These are phyloP conservation scores for Cinara cedri DNA, from an alignment of 2,888 invertebrate species.

Conservation along the genomic window DNA sequence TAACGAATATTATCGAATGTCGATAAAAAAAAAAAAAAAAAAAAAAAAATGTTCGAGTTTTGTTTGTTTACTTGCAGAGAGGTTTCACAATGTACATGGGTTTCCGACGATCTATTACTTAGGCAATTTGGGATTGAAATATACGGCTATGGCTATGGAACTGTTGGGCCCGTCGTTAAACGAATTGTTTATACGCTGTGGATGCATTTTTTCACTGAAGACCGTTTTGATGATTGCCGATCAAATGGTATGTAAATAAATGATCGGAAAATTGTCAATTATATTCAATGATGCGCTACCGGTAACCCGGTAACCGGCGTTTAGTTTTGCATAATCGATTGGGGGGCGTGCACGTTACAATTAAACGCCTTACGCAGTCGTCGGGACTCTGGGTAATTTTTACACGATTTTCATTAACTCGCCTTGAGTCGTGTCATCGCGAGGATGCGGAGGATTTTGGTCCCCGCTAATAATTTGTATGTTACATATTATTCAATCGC, in stretches of 20 bases:
- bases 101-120: conserved; percentile 18
- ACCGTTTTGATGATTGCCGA: conserved; percentile 25
- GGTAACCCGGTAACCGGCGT: not conserved
- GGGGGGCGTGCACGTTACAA: too few relatives aligned
- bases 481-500: too few relatives aligned
- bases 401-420: too few relatives aligned
- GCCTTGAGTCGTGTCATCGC: too few relatives aligned
- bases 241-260: conserved; percentile 26
- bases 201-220: conserved; percentile 24
- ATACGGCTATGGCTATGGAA: conserved; percentile 25
- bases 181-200: not conserved
- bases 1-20: not conserved
- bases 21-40: not conserved
- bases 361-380: too few relatives aligned
- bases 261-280: not conserved
- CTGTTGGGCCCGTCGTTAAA: conserved; percentile 31
- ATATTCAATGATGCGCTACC: not conserved
- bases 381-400: too few relatives aligned
- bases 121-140: conserved; percentile 4
- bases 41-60: not conserved
- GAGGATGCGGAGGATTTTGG: too few relatives aligned
- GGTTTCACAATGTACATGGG: not conserved
- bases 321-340: too few relatives aligned
- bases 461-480: too few relatives aligned
- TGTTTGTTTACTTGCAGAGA: not conserved